Evolutionary conservation across 2,888 invertebrate genomes (phyloP).

Genomic region (Nomada ferruginata): DNA sequence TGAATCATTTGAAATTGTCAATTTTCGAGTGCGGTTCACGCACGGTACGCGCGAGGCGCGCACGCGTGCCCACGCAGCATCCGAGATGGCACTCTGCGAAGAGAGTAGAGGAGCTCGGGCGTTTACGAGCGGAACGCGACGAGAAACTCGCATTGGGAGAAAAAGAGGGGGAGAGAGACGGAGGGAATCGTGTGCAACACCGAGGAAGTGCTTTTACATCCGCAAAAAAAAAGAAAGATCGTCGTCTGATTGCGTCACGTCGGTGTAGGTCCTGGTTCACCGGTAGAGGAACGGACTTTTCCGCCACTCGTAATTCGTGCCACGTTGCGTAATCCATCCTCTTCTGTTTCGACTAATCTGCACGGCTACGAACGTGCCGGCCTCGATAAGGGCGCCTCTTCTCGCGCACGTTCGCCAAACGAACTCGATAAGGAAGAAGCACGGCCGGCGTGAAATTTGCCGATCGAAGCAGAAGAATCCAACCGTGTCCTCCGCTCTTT

Average conservation of each 20-base stretch:
- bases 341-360: conserved; percentile 29
- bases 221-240: conserved; percentile 20
- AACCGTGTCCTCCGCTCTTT: not conserved
- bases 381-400: conserved; percentile 25
- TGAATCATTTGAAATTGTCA: conserved; percentile 82
- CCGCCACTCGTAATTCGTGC: conserved; percentile 20
- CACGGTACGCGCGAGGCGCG: conserved; percentile 29
- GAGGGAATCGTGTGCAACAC: conserved; percentile 12
- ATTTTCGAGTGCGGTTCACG: conserved; percentile 73
- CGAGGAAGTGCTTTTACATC: conserved; percentile 44
- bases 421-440: conserved; percentile 18
- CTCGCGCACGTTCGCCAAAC: not conserved
- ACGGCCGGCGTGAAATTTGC: conserved; percentile 9
- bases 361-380: no score
- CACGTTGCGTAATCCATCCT: conserved; percentile 44
- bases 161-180: not conserved
- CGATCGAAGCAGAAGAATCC: not conserved
- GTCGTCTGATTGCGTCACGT: conserved; percentile 39
- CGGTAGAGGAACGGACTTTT: conserved; percentile 29
- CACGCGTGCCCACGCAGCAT: conserved; percentile 44
- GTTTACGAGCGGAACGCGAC: no score
- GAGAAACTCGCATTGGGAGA: not conserved
- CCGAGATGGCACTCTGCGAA: not conserved
- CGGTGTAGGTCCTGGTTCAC: not conserved
- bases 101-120: not conserved